Base-by-base conservation (phyloP, 2,113 vertebrate genomes). In the Alectura lathami region DNA sequence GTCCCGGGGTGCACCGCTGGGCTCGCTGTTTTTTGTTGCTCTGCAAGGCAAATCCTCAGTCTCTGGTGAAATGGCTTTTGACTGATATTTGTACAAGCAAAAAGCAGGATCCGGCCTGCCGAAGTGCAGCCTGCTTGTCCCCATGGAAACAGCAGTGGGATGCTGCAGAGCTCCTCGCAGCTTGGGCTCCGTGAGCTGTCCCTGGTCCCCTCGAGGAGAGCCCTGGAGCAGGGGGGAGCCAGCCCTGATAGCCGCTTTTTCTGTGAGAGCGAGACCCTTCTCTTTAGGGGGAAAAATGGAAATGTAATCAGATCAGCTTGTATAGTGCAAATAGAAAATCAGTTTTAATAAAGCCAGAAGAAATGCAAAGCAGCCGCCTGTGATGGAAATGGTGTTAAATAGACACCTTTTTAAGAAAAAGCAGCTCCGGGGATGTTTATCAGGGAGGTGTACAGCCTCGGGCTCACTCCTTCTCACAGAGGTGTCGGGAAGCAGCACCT, bases 291-390 rank as follows among this genome's bases (percentile, higher is more conserved):
- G 96, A 85, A 82, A 97, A 98, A 98, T 98, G 98, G 98, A 98
- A 98, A 98, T 98, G 97, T 86, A 98, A 98, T 98, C 98, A 98
- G 98, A 97, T 96, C 96, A 95, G 97, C 97, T 98, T 98, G 97
- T 97, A 97, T 92, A 95, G 97, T 94, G 97, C 98, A 98, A 98
- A 98, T 98, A 98, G 97, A 97, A 98, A 98, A 98, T 98, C 97
- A 98, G 96, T 97, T 98, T 98, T 98, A 98, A 98, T 98, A 98
- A 97, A 98, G 97, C 97, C 97, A 95, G 97, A 79, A 98, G 97
- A 97, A 98, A 98, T 98, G 98, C 97, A 98, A 97, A 98, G 96
- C 97, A 98, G 98, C 93, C 50, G 96, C 97, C 97, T 97, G 97
- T 97, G 98, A 97, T 97, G 97, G 98, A 97, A 97, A 97, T 94